Evolutionary conservation across 2,797 vertebrate species (phyloP), one percentile per base, ranked within the genome.

Genomic region (Falco concolor): DNA sequence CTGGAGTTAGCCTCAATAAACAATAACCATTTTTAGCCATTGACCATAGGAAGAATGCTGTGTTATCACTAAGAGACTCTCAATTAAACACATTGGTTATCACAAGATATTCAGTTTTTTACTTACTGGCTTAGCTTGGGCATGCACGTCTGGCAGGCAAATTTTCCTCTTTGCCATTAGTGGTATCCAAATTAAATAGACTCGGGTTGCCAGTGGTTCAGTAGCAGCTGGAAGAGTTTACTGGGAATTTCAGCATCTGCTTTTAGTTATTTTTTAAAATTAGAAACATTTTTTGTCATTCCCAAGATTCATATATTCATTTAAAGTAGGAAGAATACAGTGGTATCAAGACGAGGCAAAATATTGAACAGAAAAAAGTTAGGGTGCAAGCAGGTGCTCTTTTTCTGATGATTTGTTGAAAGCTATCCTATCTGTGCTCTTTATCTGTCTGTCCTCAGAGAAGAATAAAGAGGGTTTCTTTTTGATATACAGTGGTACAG

Each of bases 191-290:
- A 96, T 97, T 88, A 97, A 97, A 97, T 77, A 97, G 88, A 87
- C 64, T 95, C 44, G 72, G 90, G 89, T 97, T 98, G 97, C 95
- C 95, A 97, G 84, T 90, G 92, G 91, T 96, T 96, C 96, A 87
- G 97, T 97, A 97, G 97, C 97, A 98, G 97, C 97, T 98, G 97
- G 96, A 97, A 97, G 94, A 91, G 54, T 97, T 98, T 97, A 96
- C 76, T 97, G 89, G 95, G 85, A 77, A 92, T 70, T 83, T 80
- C 78, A 95, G 87, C 97, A 97, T 97, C 96, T 97, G 97, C 77
- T 97, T 97, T 97, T 88, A 96, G 89, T 98, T 98, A 96, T 64
- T 96, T 96, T 77, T 97, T 96, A 53, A 94, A 97, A 97, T 97
- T 89, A 93, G 95, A 97, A 98, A 92, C 86, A 49, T 67, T 96